These are phyloP conservation scores for Portevinia maculata DNA, from an alignment of 2,888 invertebrate species.

Conservation along the genomic window DNA sequence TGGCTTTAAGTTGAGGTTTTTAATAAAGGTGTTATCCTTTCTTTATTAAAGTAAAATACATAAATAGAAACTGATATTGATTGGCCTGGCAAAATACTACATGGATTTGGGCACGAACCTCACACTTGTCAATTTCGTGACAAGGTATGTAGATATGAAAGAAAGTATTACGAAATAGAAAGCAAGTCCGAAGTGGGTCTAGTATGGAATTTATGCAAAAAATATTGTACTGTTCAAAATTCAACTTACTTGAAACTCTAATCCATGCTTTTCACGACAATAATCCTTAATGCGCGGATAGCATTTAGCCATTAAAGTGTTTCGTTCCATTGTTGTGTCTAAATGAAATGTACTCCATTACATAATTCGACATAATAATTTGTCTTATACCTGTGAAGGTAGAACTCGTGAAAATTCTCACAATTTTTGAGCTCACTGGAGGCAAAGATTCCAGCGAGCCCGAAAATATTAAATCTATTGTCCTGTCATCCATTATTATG, in stretches of 20 bases:
- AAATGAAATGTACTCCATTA: slow-evolving; percentile 60
- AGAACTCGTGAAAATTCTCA: slow-evolving; percentile 98
- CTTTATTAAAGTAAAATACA: neutral
- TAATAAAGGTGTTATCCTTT: too few relatives aligned
- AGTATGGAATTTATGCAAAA: neutral
- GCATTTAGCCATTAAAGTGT: slow-evolving; percentile 98
- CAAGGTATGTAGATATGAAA: neutral
- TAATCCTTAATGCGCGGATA: slow-evolving; percentile 98
- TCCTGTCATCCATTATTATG: slow-evolving; percentile 95
- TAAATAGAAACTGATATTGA: neutral
- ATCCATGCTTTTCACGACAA: slow-evolving; percentile 97
- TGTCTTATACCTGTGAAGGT: slow-evolving; percentile 99
- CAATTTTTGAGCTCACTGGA: slow-evolving; percentile 98
- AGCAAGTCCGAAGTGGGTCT: neutral
- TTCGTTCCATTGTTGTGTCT: slow-evolving; percentile 99
- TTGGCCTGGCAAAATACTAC: neutral
- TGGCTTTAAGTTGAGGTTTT: too few relatives aligned
- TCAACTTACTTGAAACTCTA: slow-evolving; percentile 96
- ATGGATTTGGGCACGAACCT: neutral
- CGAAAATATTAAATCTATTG: slow-evolving; percentile 94
- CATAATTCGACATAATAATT: slow-evolving; percentile 27
- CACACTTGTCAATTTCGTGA: neutral
- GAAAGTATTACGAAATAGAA: neutral
- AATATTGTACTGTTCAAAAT: neutral
- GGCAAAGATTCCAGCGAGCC: slow-evolving; percentile 95